Evolutionary conservation across 2,888 invertebrate species (phyloP), one percentile per base, ranked within the genome.

Genomic region (Cephus spinipes): DNA sequence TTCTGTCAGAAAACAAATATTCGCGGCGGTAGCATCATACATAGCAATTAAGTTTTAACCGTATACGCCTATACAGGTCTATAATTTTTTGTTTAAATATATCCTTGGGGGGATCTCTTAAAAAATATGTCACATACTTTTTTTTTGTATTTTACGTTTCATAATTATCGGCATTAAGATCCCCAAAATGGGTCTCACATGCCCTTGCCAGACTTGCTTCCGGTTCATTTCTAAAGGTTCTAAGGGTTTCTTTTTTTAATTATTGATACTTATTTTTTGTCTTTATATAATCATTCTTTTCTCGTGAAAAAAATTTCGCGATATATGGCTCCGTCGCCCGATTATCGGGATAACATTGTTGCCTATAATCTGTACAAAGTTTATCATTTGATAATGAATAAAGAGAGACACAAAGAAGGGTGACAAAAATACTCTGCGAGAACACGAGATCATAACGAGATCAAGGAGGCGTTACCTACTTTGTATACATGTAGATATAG

Each of bases 71-170:
- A 69, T 85, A 81, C 40, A 15, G 40, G 40, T 40, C 40, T 40
- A 40, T 40, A 15, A 15, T 40, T 40, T 40, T 15, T 40, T 15
- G 80, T 79, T 85, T 82, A 83, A 86, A 87, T 87, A 87, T 81
- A 85, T 78, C 76, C 83, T 81, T 82, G 81, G 79, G 76, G 36
- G 82, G 83, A 83, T 85, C 81, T 85, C 85, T 84, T 85, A 85
- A 85, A 87, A 87, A 86, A 85, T 84, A 85, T 80, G 80, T 83
- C 79, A 76, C 79, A 77, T 83, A 80, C 79, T 80, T 81, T 73
- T 73, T 79, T 15, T 69, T n/a, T 30, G 12, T 15, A 69, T n/a
- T 69, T 32, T 9, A 69, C 6, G 40, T 69, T 30, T 32, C 69
- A 30, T 31, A n/a, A n/a, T n/a, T 11, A 15, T 69, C 30, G 11